Conservation (phyloP, 1,140 invertebrate genomes). For the Pinna nobilis region DNA sequence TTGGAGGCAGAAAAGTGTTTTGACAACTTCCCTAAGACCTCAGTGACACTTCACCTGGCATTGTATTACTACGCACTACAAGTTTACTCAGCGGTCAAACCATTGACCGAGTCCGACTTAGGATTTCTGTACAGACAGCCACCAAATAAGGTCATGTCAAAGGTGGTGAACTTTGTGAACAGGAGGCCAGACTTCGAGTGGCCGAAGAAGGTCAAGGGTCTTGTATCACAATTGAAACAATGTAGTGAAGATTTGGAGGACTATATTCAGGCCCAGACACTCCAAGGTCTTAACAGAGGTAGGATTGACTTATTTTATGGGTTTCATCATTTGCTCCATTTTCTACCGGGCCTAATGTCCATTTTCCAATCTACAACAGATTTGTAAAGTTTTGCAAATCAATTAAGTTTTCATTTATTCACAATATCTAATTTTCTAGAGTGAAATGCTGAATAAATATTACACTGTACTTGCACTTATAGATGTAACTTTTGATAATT, state of each 20-base stretch:
- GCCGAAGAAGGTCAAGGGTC: conserved; percentile 49
- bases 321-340: too few relatives aligned
- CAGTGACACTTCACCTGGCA: conserved; percentile 69
- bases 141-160: conserved; percentile 58
- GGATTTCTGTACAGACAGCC: conserved; percentile 55
- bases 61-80: conserved; percentile 72
- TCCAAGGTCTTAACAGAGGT: conserved; percentile 74
- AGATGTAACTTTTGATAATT: too few relatives aligned
- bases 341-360: too few relatives aligned
- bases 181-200: conserved; percentile 44
- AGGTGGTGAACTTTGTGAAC: conserved; percentile 52
- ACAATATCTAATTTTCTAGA: too few relatives aligned
- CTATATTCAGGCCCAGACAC: conserved; percentile 72
- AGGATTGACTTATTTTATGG: too few relatives aligned
- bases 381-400: too few relatives aligned
- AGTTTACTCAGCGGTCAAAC: conserved; percentile 57
- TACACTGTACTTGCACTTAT: too few relatives aligned
- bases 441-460: too few relatives aligned
- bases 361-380: too few relatives aligned
- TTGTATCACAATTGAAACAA: conserved; percentile 57
- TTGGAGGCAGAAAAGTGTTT: conserved; percentile 66
- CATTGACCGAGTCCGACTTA: conserved; percentile 35
- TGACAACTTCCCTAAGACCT: conserved; percentile 62
- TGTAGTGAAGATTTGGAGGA: conserved; percentile 73
- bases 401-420: too few relatives aligned